A percentile compares a stretch with the other conserved stretches of the same genome.
Conservation (phyloP, 2,797 vertebrate genomes). For the Sebastes kiyomatsui region DNA sequence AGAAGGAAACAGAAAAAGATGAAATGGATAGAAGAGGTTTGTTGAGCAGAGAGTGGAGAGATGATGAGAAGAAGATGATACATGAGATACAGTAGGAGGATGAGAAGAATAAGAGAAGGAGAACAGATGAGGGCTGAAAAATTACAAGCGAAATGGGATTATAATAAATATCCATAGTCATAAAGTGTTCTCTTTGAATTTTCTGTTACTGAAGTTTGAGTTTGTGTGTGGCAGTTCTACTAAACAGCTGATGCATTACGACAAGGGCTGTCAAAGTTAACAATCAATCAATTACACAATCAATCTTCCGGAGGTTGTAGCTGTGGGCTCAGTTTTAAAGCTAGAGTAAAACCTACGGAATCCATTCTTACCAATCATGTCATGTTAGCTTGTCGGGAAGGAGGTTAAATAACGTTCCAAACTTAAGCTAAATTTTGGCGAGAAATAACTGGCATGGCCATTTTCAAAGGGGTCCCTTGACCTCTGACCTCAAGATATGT, state of each 20-base stretch:
- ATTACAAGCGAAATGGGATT: neutral
- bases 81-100: neutral
- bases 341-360: fast-evolving
- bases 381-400: too few relatives aligned
- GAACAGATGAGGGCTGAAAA: neutral
- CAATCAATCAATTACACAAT: too few relatives aligned
- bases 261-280: too few relatives aligned
- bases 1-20: neutral
- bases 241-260: neutral
- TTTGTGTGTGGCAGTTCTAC: neutral
- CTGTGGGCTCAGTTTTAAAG: too few relatives aligned
- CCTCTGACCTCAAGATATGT: too few relatives aligned
- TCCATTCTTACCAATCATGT: too few relatives aligned
- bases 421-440: fast-evolving
- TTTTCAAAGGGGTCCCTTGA: fast-evolving
- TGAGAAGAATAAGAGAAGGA: neutral
- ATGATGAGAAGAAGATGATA: neutral
- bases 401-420: too few relatives aligned
- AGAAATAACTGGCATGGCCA: fast-evolving
- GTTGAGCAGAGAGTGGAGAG: neutral
- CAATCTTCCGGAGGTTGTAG: too few relatives aligned
- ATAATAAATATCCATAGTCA: neutral
- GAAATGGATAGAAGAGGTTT: neutral
- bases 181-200: neutral
- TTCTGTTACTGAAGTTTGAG: too few relatives aligned